Evolutionary conservation across 1,140 invertebrate species (phyloP).

Genomic region (Phenacoccus solenopsis): DNA sequence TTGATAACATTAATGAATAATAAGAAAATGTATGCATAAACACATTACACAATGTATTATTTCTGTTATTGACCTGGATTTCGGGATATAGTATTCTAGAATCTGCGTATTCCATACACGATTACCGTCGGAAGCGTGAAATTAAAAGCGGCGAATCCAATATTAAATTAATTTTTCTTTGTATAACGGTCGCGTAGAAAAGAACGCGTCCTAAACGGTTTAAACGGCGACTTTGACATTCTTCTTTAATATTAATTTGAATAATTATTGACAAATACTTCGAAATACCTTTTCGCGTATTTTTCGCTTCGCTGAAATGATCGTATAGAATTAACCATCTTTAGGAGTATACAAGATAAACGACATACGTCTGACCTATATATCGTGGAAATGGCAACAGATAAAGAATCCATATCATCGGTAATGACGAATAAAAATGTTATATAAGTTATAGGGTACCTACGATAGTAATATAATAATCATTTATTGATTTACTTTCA

Average conservation of each 20-base stretch:
- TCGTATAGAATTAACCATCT: not conserved
- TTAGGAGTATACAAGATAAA: not conserved
- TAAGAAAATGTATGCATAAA: not conserved
- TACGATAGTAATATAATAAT: not conserved
- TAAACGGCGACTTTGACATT: not conserved
- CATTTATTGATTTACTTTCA: not conserved
- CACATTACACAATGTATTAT: not conserved
- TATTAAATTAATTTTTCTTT: slow-evolving; percentile 4
- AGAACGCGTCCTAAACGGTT: not conserved
- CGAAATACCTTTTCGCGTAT: not conserved
- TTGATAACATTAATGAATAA: too few species aligned
- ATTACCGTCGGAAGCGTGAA: not conserved
- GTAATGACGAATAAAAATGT: too few species aligned
- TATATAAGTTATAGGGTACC: too few species aligned
- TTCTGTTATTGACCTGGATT: not conserved
- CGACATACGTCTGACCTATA: not conserved
- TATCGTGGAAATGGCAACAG: too few species aligned
- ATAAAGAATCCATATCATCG: too few species aligned
- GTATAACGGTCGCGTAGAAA: not conserved
- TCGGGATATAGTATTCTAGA: not conserved
- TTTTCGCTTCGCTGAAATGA: not conserved
- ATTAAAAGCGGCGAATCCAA: not conserved
- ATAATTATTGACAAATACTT: not conserved
- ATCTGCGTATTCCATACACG: not conserved
- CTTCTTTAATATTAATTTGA: not conserved